Evolutionary conservation across 2,888 invertebrate species (phyloP).

Genomic region (Metopia argyrocephala): DNA sequence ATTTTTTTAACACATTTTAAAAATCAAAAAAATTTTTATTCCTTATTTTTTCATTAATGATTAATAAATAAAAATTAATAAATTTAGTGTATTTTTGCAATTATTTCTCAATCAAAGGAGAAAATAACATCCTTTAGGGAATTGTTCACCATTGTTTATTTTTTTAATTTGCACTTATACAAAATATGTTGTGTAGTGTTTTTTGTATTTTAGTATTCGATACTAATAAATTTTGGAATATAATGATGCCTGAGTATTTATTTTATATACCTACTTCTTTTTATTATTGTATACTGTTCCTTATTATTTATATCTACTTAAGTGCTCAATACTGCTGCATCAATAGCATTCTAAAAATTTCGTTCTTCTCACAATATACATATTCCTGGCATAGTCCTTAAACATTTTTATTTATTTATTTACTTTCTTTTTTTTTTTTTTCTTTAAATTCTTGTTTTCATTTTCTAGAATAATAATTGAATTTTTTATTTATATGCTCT

Average conservation of each 20-base stretch:
- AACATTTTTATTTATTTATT: too few relatives aligned
- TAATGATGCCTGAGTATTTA: too few relatives aligned
- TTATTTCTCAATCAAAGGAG: too few relatives aligned
- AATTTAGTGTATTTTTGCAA: too few relatives aligned
- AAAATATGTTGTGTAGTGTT: background rate
- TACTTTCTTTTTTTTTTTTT: background rate
- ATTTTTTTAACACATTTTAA: too few relatives aligned
- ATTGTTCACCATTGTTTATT: too few relatives aligned
- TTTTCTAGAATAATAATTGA: too few relatives aligned
- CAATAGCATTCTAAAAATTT: conserved; percentile 56
- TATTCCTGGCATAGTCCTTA: background rate
- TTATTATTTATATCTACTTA: conserved; percentile 39
- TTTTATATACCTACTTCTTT: background rate
- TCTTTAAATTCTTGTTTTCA: background rate
- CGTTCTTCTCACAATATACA: conserved; percentile 22
- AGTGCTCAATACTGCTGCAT: conserved; percentile 1
- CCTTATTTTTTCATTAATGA: too few relatives aligned
- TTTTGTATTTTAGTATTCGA: background rate
- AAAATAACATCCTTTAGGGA: too few relatives aligned
- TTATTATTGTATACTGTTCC: conserved; percentile 3
- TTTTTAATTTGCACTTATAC: too few relatives aligned
- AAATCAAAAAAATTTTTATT: too few relatives aligned
- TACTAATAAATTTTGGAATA: background rate
- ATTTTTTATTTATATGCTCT: background rate
- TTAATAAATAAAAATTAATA: too few relatives aligned